phyloP scores from a whole-genome alignment of 2,888 invertebrate genomes.

The Automeris io region DNA sequence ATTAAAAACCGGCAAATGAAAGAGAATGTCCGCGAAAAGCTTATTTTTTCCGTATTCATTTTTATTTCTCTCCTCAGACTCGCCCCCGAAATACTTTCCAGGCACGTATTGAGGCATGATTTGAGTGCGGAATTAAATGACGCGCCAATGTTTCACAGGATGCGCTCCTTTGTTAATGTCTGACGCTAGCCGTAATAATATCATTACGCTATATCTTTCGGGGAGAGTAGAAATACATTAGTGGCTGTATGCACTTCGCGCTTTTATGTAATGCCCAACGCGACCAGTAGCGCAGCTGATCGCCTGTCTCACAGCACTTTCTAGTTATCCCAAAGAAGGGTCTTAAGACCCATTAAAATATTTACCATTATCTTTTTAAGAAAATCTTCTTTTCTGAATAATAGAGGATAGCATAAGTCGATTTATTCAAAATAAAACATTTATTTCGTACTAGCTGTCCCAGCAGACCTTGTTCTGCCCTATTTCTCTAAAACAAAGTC shows the following conservation, averaged over 20 bases:
- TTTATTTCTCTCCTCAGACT: not conserved
- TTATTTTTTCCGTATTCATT: not conserved
- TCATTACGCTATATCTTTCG: too few species aligned
- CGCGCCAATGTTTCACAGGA: not conserved
- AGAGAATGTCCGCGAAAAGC: not conserved
- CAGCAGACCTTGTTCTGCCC: too few species aligned
- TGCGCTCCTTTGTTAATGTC: not conserved
- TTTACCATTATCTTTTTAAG: too few species aligned
- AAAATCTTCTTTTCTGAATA: too few species aligned
- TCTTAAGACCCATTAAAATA: too few species aligned
- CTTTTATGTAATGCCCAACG: not conserved
- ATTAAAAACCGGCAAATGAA: constrained; percentile 21
- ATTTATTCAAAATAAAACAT: too few species aligned
- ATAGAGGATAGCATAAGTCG: too few species aligned
- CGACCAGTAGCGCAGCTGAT: not conserved
- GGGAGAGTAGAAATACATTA: too few species aligned
- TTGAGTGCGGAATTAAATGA: not conserved
- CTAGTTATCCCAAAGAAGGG: too few species aligned
- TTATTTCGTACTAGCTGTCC: too few species aligned
- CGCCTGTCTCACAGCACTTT: not conserved
- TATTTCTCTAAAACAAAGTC: too few species aligned
- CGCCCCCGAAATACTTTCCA: not conserved
- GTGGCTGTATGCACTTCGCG: too few species aligned
- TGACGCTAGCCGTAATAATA: not conserved
- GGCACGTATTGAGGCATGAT: not conserved